phyloP scores from a whole-genome alignment of 2,888 invertebrate genomes.

The Trissolcus japonicus region DNA sequence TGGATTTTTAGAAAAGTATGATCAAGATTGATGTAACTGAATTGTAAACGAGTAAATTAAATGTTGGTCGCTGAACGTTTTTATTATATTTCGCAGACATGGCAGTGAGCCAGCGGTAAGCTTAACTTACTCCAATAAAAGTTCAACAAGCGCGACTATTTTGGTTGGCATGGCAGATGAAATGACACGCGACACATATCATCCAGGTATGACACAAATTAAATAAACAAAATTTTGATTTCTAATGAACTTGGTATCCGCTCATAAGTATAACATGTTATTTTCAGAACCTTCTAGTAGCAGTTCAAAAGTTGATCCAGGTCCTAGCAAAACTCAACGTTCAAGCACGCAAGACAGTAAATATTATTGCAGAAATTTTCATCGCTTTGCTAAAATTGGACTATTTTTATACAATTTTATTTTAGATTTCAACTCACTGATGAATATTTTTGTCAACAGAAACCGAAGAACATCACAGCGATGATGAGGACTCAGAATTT shows the following conservation, averaged over 20 bases:
- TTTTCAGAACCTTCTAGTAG: slow-evolving; percentile 68
- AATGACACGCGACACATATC: slow-evolving; percentile 72
- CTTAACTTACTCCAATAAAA: slow-evolving; percentile 80
- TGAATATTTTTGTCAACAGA: too few species aligned
- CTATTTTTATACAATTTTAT: not conserved
- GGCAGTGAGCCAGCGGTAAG: slow-evolving; percentile 81
- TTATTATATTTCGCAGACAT: slow-evolving; percentile 70
- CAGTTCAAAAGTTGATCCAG: slow-evolving; percentile 61
- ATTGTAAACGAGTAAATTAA: too few species aligned
- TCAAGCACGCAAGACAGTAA: slow-evolving; percentile 64
- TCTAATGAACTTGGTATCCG: not conserved
- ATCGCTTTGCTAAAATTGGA: not conserved
- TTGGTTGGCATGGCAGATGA: slow-evolving; percentile 78
- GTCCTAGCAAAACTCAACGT: slow-evolving; percentile 59
- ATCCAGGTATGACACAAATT: slow-evolving; percentile 64
- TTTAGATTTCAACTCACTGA: slow-evolving; percentile 8
- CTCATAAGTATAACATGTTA: not conserved
- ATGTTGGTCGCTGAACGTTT: not conserved
- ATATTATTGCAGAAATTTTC: not conserved
- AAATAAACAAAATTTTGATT: not conserved
- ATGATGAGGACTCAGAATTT: slow-evolving; percentile 50
- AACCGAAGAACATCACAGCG: slow-evolving; percentile 23
- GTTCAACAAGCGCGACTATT: slow-evolving; percentile 80
- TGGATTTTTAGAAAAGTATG: slow-evolving; percentile 79
- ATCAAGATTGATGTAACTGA: not conserved